phyloP scores from a whole-genome alignment of 2,113 vertebrate species.

The Acanthisitta chloris region DNA sequence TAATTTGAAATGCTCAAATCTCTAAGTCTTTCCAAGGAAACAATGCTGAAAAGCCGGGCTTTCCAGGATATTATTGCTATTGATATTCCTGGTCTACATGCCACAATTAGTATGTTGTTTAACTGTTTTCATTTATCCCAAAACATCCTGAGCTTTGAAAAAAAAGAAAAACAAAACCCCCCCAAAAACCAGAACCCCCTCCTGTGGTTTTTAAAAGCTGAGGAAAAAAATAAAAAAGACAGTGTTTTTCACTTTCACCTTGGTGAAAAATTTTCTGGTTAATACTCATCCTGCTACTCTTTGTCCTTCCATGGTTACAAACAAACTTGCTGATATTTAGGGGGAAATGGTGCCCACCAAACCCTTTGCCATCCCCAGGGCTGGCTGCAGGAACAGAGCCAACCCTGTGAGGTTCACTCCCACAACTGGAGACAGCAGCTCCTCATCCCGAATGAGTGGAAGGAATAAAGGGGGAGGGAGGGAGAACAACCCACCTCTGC shows the following conservation, averaged over 20 bases:
- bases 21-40: background rate
- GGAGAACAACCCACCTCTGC: accelerated
- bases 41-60: background rate
- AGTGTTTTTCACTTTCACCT: background rate
- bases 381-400: background rate
- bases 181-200: too few species aligned
- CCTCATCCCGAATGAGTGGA: background rate
- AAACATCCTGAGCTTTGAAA: background rate
- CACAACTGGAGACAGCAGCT: accelerated
- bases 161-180: too few species aligned
- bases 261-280: background rate
- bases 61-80: background rate
- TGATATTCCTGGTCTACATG: background rate
- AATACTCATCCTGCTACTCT: background rate
- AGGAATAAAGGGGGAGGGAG: background rate
- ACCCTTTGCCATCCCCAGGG: background rate
- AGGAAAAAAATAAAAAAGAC: background rate
- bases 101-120: background rate
- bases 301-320: background rate
- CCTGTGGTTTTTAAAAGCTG: background rate
- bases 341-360: accelerated
- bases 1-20: background rate
- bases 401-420: background rate
- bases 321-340: background rate
- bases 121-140: background rate